Evolutionary conservation across 2,797 vertebrate species (phyloP).

Genomic region (Sebastes itinus): DNA sequence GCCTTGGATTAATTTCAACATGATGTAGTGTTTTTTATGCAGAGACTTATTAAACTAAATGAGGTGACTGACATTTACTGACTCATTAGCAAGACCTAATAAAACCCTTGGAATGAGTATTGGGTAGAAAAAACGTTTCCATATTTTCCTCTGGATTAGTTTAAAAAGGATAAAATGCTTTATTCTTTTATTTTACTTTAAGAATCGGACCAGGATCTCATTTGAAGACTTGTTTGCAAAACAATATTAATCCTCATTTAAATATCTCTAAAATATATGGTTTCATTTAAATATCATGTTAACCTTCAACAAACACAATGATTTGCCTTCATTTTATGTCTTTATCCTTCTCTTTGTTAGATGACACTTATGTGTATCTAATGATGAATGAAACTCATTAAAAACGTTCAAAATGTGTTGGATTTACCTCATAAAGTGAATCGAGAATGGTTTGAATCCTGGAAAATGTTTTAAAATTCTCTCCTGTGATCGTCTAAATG

Average conservation of each 20-base stretch:
- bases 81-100: slow-evolving; percentile 62
- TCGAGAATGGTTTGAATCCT: not conserved
- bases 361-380: too few relatives aligned
- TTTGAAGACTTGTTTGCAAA: slow-evolving; percentile 6
- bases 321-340: not conserved
- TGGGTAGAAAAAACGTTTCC: slow-evolving; percentile 43
- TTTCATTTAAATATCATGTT: not conserved
- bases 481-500: not conserved
- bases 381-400: not conserved
- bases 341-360: not conserved
- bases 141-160: slow-evolving; percentile 14
- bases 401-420: not conserved
- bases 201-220: not conserved
- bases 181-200: not conserved
- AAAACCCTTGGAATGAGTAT: slow-evolving; percentile 52
- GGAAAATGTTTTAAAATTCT: not conserved
- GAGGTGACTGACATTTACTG: slow-evolving; percentile 68
- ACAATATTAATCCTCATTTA: not conserved
- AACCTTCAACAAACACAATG: not conserved
- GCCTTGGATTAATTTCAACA: slow-evolving; percentile 41
- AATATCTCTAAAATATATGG: not conserved
- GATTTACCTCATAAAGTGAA: not conserved
- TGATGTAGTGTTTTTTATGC: slow-evolving; percentile 48
- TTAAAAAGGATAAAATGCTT: slow-evolving; percentile 20
- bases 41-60: slow-evolving; percentile 50